A percentile compares a stretch with the other conserved stretches of the same genome.
phyloP scores from a whole-genome alignment of 1,140 invertebrate species.

The Aphis gossypii region DNA sequence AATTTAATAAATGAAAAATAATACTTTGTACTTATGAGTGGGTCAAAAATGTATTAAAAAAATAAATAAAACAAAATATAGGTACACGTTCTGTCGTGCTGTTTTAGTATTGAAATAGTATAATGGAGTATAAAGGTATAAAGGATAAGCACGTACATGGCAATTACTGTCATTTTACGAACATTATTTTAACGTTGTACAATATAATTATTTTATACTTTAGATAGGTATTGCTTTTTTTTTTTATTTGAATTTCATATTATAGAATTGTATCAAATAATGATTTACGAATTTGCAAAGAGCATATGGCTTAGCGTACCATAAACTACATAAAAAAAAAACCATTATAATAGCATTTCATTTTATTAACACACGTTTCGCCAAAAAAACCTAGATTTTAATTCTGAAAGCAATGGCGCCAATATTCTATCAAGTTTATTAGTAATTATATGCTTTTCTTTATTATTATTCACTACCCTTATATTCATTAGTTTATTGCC shows the following conservation, averaged over 20 bases:
- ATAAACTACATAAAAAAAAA: neutral
- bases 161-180: neutral
- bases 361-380: constrained; percentile 2
- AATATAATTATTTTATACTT: constrained; percentile 7
- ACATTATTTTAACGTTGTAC: neutral
- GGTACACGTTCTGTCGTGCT: neutral
- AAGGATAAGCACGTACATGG: neutral
- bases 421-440: constrained; percentile 20
- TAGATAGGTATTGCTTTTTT: neutral
- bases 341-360: neutral
- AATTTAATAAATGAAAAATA: neutral
- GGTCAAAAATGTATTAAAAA: neutral
- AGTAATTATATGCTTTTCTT: constrained; percentile 1
- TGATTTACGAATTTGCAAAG: neutral
- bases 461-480: constrained; percentile 27
- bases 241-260: neutral
- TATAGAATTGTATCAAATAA: neutral
- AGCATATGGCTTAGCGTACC: neutral
- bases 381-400: neutral
- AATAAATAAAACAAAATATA: neutral
- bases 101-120: neutral
- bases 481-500: constrained; percentile 46
- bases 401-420: neutral
- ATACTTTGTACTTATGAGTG: neutral
- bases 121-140: neutral